Evolutionary conservation across 2,797 vertebrate species (phyloP).

Genomic region (Acrossocheilus fasciatus): DNA sequence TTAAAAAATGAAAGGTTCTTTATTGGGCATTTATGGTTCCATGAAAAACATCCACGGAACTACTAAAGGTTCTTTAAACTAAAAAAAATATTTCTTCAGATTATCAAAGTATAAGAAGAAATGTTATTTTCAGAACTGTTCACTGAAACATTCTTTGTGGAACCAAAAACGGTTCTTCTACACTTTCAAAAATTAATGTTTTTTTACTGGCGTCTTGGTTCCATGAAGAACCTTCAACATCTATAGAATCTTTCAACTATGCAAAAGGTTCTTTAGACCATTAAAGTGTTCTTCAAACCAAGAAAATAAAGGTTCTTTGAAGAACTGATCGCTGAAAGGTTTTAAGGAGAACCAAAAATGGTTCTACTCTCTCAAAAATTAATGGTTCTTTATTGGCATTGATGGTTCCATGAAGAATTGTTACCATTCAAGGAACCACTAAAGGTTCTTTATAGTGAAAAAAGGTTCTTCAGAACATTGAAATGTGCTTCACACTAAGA

Average conservation of each 20-base stretch:
- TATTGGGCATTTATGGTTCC: neutral
- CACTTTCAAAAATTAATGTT: no score
- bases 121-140: neutral
- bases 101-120: neutral
- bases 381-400: neutral
- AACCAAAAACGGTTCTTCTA: neutral
- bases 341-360: neutral
- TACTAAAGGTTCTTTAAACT: neutral
- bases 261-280: neutral
- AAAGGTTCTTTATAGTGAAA: neutral
- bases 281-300: neutral
- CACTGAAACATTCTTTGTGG: neutral
- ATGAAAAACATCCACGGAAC: neutral
- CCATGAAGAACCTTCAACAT: neutral
- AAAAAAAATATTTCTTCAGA: neutral
- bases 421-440: neutral
- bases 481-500: neutral
- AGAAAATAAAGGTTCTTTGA: neutral
- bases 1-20: neutral
- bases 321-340: neutral
- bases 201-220: neutral
- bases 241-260: neutral
- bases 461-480: neutral
- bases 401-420: neutral
- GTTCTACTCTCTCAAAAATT: neutral